These are phyloP conservation scores for Phalacrocorax aristotelis DNA, from an alignment of 2,113 vertebrate species.

Conservation along the genomic window DNA sequence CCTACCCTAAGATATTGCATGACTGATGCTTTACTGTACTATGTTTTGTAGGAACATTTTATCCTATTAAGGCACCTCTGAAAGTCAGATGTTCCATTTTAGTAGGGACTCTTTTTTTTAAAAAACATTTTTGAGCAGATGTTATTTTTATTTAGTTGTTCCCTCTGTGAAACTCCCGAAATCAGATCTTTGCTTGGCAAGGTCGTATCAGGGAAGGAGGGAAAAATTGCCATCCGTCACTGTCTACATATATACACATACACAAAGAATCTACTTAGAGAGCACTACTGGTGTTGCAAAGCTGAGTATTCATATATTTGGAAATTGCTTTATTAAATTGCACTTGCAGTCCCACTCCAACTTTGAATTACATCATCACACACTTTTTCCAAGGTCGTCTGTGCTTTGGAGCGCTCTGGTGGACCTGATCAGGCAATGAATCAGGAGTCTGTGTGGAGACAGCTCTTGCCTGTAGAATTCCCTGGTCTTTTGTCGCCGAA, in stretches of 20 bases:
- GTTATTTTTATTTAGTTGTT: constrained; percentile 42
- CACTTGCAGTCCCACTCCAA: background rate
- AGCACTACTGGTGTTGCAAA: background rate
- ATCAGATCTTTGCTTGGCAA: background rate
- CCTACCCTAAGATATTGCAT: background rate
- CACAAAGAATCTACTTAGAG: background rate
- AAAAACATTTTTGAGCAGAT: background rate
- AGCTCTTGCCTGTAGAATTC: background rate
- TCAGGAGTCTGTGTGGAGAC: background rate
- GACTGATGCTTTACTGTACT: background rate
- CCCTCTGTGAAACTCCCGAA: background rate
- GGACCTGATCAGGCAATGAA: background rate
- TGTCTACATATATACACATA: background rate
- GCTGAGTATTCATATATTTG: background rate
- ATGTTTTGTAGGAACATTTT: background rate
- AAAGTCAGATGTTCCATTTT: constrained; percentile 6
- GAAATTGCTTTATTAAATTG: background rate
- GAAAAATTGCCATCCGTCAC: background rate
- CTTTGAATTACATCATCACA: background rate
- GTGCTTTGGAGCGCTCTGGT: background rate
- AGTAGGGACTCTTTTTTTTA: background rate
- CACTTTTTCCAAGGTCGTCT: background rate
- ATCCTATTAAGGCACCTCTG: background rate
- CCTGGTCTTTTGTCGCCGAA: background rate
- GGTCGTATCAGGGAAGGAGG: background rate